phyloP scores from a whole-genome alignment of 2,797 vertebrate genomes.

The Gymnocypris eckloni region DNA sequence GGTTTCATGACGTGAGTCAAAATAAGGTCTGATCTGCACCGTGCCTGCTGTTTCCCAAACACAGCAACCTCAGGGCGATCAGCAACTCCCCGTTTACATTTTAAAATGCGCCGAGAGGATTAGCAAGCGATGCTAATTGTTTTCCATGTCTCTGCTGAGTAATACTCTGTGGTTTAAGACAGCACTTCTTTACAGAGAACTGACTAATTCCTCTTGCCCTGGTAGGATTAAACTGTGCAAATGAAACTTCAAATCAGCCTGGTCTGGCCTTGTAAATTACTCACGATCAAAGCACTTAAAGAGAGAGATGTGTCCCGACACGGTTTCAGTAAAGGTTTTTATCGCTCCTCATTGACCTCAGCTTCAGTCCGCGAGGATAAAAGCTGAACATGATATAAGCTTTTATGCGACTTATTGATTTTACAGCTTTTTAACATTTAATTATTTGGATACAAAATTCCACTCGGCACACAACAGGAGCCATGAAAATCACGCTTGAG shows the following conservation, averaged over 20 bases:
- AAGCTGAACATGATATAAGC: slow-evolving; percentile 60
- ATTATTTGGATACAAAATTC: slow-evolving; percentile 57
- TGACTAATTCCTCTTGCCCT: slow-evolving; percentile 46
- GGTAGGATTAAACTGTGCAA: slow-evolving; percentile 52
- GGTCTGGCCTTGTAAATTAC: slow-evolving; percentile 63
- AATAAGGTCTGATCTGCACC: slow-evolving; percentile 43
- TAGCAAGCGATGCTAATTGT: slow-evolving; percentile 48
- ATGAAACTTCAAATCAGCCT: slow-evolving; percentile 68
- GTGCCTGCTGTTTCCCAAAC: slow-evolving; percentile 1
- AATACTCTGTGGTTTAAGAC: slow-evolving; percentile 63
- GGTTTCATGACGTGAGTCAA: slow-evolving; percentile 24
- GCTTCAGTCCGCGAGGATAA: slow-evolving; percentile 48
- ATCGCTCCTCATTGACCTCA: slow-evolving; percentile 54
- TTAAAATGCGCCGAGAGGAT: slow-evolving; percentile 31
- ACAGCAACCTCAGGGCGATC: background rate
- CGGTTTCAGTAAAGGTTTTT: slow-evolving; percentile 59
- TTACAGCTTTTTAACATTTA: slow-evolving; percentile 60
- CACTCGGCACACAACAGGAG: slow-evolving; percentile 30
- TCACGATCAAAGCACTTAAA: slow-evolving; percentile 70
- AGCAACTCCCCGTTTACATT: background rate
- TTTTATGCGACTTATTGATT: slow-evolving; percentile 59
- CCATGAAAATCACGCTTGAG: slow-evolving; percentile 26
- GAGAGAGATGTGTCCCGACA: slow-evolving; percentile 50
- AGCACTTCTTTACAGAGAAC: slow-evolving; percentile 51
- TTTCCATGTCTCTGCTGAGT: slow-evolving; percentile 28